Evolutionary conservation across 2,113 vertebrate species (phyloP).

Genomic region (Danionella cerebrum): DNA sequence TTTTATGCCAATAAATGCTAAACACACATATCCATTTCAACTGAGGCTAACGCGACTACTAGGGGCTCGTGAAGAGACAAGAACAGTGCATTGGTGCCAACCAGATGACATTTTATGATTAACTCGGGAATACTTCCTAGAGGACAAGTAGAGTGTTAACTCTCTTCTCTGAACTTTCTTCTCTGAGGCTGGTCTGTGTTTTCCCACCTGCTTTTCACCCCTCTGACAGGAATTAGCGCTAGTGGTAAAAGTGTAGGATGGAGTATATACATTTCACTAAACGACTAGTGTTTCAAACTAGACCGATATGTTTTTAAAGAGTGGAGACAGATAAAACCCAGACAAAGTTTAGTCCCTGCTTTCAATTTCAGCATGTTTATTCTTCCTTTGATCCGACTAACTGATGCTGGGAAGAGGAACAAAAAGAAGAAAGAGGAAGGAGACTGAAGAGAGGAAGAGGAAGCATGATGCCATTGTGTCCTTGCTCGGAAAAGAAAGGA

Average conservation of each 20-base stretch:
- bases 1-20: too few relatives aligned
- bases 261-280: background rate
- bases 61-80: background rate
- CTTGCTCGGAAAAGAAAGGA: background rate
- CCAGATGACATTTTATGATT: background rate
- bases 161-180: slow-evolving; percentile 30
- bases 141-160: slow-evolving; percentile 22
- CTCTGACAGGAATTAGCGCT: slow-evolving; percentile 34
- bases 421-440: background rate
- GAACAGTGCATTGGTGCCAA: background rate
- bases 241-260: slow-evolving; percentile 3
- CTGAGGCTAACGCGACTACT: background rate
- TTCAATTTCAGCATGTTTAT: background rate
- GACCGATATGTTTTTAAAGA: too few relatives aligned
- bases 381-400: slow-evolving; percentile 1
- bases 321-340: too few relatives aligned
- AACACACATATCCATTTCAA: too few relatives aligned
- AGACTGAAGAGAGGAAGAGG: background rate
- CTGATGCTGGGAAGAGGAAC: slow-evolving; percentile 18
- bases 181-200: slow-evolving; percentile 22
- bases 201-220: slow-evolving; percentile 52
- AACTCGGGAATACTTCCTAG: slow-evolving; percentile 21
- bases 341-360: background rate
- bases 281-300: slow-evolving; percentile 14
- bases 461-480: background rate